phyloP scores from a whole-genome alignment of 2,888 invertebrate genomes.

The Dynastes maya region DNA sequence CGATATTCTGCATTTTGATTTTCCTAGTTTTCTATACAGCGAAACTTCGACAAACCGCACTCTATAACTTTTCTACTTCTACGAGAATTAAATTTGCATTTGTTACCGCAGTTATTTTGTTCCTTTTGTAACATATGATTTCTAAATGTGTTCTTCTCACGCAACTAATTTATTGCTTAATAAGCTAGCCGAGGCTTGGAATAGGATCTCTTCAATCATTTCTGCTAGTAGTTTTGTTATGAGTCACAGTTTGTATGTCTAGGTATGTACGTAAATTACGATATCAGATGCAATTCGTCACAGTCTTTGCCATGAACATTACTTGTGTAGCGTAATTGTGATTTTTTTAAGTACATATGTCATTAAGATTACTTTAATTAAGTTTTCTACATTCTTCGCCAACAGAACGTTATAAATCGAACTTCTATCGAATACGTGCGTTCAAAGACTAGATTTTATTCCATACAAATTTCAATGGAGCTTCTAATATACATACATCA shows the following conservation, averaged over 20 bases:
- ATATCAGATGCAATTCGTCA: slow-evolving; percentile 21
- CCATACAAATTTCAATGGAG: no score
- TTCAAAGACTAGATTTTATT: no score
- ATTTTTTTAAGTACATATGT: not conserved
- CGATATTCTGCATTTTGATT: no score
- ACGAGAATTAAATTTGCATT: slow-evolving; percentile 23
- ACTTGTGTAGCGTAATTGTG: not conserved
- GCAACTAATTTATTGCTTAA: slow-evolving; percentile 40
- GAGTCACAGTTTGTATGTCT: not conserved
- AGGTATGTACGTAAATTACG: slow-evolving; percentile 16
- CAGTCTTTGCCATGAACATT: slow-evolving; percentile 9
- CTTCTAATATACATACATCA: no score
- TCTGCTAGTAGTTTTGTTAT: not conserved
- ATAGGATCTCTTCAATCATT: slow-evolving; percentile 19
- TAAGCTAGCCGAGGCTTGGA: slow-evolving; percentile 6
- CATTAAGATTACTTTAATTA: not conserved
- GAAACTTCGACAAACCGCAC: not conserved
- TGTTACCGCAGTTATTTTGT: slow-evolving; percentile 19
- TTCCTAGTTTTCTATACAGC: not conserved
- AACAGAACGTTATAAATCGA: no score
- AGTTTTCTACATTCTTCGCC: not conserved
- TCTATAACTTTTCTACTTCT: not conserved
- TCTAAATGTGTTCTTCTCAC: slow-evolving; percentile 36
- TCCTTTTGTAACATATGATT: slow-evolving; percentile 15
- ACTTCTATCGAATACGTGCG: no score